These are phyloP conservation scores for Cisticola juncidis DNA, from an alignment of 2,113 vertebrate species.

Conservation along the genomic window DNA sequence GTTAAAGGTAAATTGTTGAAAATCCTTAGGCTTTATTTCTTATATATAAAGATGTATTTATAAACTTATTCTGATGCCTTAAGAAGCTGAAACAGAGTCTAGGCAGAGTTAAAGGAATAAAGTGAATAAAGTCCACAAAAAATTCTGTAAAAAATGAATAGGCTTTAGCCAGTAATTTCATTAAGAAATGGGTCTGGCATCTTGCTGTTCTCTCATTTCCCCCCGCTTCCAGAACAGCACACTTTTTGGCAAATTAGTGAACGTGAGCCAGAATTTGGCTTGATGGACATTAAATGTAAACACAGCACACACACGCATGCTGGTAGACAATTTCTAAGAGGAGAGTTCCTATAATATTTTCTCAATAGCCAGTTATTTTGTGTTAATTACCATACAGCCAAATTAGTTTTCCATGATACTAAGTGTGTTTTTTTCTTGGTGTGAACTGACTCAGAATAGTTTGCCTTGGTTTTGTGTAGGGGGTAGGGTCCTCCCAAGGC, in stretches of 20 bases:
- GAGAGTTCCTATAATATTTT: not conserved
- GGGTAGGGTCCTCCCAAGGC: not conserved
- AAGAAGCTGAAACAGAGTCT: too few species aligned
- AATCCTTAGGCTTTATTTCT: not conserved
- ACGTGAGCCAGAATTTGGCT: not conserved
- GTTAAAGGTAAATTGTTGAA: not conserved
- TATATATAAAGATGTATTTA: not conserved
- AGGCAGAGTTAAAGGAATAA: too few species aligned
- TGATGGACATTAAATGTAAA: not conserved
- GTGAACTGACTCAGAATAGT: not conserved
- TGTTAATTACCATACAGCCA: not conserved
- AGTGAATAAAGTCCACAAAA: not conserved
- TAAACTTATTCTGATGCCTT: not conserved
- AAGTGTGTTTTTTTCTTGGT: not conserved
- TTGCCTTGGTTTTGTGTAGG: not conserved
- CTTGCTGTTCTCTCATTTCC: not conserved
- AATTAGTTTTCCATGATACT: not conserved
- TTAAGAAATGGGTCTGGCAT: not conserved
- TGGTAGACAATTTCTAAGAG: not conserved
- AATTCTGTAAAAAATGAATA: not conserved
- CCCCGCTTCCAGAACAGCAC: not conserved
- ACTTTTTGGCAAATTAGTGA: not conserved
- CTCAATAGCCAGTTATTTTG: not conserved
- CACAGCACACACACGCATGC: accelerated
- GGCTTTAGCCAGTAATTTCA: not conserved